Percentiles rank a stretch among this genome's conserved stretches.
These are phyloP conservation scores for Lynx canadensis DNA, from an alignment of 2,113 vertebrate species.

Conservation along the genomic window DNA sequence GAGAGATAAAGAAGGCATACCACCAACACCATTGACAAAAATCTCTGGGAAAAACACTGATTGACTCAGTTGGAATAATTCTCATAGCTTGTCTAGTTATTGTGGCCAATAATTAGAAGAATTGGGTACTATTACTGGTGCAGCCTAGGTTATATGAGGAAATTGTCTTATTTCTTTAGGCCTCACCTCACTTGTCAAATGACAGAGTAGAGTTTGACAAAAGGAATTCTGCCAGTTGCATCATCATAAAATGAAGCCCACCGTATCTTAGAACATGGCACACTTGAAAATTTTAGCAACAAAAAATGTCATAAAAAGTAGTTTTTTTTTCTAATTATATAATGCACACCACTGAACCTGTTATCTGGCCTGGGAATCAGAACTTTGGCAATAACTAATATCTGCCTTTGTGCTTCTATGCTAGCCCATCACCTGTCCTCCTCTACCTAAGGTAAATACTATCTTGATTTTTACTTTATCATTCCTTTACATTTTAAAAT, in stretches of 20 bases:
- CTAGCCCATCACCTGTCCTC: neutral
- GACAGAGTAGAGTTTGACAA: neutral
- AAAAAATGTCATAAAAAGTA: neutral
- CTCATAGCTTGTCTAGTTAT: neutral
- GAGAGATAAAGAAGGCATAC: neutral
- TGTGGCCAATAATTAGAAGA: neutral
- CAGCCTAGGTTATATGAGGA: neutral
- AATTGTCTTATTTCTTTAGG: neutral
- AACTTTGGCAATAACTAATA: neutral
- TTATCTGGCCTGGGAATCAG: neutral
- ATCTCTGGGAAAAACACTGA: neutral
- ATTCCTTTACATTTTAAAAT: slow-evolving; percentile 4
- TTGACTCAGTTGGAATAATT: neutral
- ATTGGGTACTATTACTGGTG: neutral
- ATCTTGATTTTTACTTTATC: neutral
- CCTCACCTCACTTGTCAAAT: neutral
- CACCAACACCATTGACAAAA: neutral
- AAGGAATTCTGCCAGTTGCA: neutral
- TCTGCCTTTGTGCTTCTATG: neutral
- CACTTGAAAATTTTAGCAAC: neutral
- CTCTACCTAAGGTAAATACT: neutral
- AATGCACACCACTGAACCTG: neutral
- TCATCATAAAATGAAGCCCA: neutral
- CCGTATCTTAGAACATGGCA: neutral
- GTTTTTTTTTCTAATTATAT: neutral